These are phyloP conservation scores for Zeugodacus cucurbitae DNA, from an alignment of 1,140 invertebrate species.

Conservation along the genomic window DNA sequence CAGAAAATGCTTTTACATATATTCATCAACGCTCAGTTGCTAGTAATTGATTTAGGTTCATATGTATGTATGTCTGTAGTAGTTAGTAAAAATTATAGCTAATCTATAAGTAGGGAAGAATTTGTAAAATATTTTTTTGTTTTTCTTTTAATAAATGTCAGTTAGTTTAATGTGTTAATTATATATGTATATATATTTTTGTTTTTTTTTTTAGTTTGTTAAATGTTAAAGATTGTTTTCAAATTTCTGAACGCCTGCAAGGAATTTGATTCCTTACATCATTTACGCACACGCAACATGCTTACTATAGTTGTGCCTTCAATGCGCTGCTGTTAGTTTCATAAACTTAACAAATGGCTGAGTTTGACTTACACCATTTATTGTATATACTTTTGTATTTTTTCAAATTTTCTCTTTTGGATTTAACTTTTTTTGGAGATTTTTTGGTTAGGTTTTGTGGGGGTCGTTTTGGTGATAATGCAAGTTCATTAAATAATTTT, in stretches of 20 bases:
- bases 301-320: not conserved
- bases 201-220: not conserved
- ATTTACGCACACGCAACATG: not conserved
- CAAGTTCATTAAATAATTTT: not conserved
- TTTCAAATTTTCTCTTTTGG: not conserved
- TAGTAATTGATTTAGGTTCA: conserved; percentile 29
- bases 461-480: not conserved
- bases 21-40: not conserved
- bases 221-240: not conserved
- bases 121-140: not conserved
- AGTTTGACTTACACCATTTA: not conserved
- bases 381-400: not conserved
- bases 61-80: not conserved
- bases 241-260: not conserved
- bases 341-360: conserved; percentile 8
- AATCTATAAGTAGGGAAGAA: conserved; percentile 27
- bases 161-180: not conserved
- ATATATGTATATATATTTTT: not conserved
- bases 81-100: conserved; percentile 27
- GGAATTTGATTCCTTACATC: conserved; percentile 16
- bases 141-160: not conserved
- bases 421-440: not conserved
- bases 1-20: not conserved
- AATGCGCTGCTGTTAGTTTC: not conserved
- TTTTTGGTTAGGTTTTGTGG: not conserved